phyloP scores from a whole-genome alignment of 2,888 invertebrate species.

The Drosophila cognata region DNA sequence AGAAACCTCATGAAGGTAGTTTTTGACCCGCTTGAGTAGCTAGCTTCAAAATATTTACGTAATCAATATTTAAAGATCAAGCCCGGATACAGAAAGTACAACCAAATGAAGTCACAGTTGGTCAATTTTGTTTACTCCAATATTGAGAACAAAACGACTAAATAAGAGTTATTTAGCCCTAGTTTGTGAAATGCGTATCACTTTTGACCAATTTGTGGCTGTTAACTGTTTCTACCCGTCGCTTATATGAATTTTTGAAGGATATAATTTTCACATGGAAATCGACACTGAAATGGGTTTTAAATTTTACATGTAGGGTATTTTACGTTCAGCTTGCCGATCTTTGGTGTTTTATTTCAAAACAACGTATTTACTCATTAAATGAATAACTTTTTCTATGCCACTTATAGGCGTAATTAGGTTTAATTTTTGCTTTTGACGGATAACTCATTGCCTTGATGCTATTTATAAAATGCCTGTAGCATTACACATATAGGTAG shows the following conservation, averaged over 20 bases:
- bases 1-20: background rate
- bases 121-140: background rate
- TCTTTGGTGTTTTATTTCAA: background rate
- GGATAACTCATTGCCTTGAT: background rate
- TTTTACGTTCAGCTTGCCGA: background rate
- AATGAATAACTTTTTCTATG: background rate
- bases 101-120: background rate
- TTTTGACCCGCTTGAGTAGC: background rate
- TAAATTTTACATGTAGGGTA: background rate
- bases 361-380: background rate
- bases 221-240: background rate
- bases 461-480: background rate
- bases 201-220: background rate
- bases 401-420: background rate
- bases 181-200: background rate
- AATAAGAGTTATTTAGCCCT: too few relatives aligned
- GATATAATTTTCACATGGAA: background rate
- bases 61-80: background rate
- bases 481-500: background rate
- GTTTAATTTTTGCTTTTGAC: background rate
- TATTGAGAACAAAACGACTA: too few relatives aligned
- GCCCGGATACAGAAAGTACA: background rate
- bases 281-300: background rate
- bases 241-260: rapidly evolving
- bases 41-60: background rate